Conservation (phyloP, 2,797 vertebrate species). For the Leucoraja ocellata region DNA sequence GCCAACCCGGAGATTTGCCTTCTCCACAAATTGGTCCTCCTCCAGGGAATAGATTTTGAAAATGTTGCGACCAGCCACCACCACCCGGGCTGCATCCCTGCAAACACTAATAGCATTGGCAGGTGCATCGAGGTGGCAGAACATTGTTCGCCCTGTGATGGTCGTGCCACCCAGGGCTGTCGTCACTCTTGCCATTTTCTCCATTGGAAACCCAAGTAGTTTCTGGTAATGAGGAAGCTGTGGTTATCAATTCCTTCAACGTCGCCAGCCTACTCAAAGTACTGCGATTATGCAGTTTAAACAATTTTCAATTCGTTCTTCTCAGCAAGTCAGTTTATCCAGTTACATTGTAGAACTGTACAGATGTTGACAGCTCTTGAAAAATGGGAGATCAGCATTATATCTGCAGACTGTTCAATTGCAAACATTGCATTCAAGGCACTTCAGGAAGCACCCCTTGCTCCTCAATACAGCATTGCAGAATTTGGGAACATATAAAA, state of each 20-base stretch:
- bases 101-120: constrained; percentile 96
- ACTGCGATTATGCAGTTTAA: neutral
- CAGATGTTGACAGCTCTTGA: neutral
- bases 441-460: neutral
- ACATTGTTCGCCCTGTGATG: constrained; percentile 84
- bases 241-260: neutral
- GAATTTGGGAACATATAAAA: neutral
- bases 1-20: constrained; percentile 85
- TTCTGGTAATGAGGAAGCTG: neutral
- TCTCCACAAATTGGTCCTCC: constrained; percentile 91
- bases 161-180: constrained; percentile 72
- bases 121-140: constrained; percentile 90
- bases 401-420: neutral
- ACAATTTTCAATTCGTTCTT: neutral
- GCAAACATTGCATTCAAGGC: neutral
- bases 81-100: constrained; percentile 86
- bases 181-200: constrained; percentile 91
- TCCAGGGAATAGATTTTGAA: constrained; percentile 94
- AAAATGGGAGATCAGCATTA: neutral
- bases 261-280: neutral
- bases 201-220: constrained; percentile 61
- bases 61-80: constrained; percentile 95
- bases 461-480: neutral
- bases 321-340: neutral
- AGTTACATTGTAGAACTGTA: neutral